Conservation (phyloP, 2,797 vertebrate genomes). For the Crypturellus tataupa region DNA sequence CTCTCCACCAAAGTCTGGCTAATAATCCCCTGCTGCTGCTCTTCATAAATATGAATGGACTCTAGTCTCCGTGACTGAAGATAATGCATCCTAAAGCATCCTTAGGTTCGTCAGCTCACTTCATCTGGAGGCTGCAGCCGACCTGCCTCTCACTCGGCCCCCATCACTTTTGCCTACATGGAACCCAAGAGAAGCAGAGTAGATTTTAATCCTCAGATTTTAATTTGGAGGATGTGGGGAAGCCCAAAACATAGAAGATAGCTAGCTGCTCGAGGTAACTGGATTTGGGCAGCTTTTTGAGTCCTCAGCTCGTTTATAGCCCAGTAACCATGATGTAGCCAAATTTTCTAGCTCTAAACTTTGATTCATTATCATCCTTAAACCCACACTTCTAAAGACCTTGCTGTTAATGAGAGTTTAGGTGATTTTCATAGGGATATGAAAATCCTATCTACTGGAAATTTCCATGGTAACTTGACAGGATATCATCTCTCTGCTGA, state of each 20-base stretch:
- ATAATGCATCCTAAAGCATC: background rate
- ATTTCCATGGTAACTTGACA: background rate
- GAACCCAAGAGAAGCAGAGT: background rate
- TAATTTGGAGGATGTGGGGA: background rate
- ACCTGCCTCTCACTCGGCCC: background rate
- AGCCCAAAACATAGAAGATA: background rate
- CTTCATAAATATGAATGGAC: background rate
- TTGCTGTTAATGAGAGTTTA: background rate
- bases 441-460: background rate
- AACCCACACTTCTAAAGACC: background rate
- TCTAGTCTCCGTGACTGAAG: background rate
- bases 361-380: background rate
- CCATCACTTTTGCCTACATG: background rate
- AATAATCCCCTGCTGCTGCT: slow-evolving; percentile 9
- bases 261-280: background rate
- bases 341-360: background rate
- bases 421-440: background rate
- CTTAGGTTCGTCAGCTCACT: background rate
- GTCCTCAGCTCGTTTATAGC: background rate
- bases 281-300: background rate
- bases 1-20: background rate
- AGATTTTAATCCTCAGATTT: background rate
- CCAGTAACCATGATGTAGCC: background rate
- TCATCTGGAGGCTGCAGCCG: background rate
- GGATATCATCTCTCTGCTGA: background rate